Evolutionary conservation across 2,797 vertebrate species (phyloP), one percentile per base, ranked within the genome.

Genomic region (Gymnodraco acuticeps): DNA sequence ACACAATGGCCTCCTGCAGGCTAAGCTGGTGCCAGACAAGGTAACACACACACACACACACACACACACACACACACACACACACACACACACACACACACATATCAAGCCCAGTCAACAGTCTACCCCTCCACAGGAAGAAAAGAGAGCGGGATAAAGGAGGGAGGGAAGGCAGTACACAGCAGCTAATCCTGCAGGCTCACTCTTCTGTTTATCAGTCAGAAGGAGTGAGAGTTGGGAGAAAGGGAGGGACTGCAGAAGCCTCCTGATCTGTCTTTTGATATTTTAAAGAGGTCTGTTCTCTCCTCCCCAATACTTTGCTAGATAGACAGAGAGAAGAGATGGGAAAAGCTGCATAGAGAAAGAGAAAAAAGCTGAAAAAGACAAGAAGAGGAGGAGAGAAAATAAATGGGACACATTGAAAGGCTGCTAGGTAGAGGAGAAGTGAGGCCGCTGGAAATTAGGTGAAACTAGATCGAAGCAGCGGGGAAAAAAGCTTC

Each of bases 251-350:
- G 87, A 84, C 84, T 83, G 79, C 78, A 54, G 70, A 84, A 92
- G 89, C 91, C 90, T 94, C 94, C 89, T 91, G 87, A 92, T 94
- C 89, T 88, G 86, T 90, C 90, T 94, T 95, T 95, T 95, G 89
- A 95, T 94, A 95, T 95, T 94, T 93, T 92, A 95, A 95, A 95
- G 91, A 94, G 92, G 89, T 83, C 90, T 88, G 90, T 93, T 93
- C 88, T 93, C 91, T 94, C 93, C 91, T 93, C 89, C 92, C 82
- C 77, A 89, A 83, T 89, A 83, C 86, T 88, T 71, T 85, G 72
- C 70, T 55, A 62, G 19, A 80, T 77, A 85, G 80, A 83, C 63
- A 53, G 72, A 79, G 74, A 86, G 76, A 63, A 83, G 69, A 84
- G 82, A 85, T 73, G 70, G 80, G 84, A 81, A 83, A 73, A 62